Evolutionary conservation across 2,113 vertebrate genomes (phyloP), one percentile per base, ranked within the genome.

Genomic region (Lanius collurio): DNA sequence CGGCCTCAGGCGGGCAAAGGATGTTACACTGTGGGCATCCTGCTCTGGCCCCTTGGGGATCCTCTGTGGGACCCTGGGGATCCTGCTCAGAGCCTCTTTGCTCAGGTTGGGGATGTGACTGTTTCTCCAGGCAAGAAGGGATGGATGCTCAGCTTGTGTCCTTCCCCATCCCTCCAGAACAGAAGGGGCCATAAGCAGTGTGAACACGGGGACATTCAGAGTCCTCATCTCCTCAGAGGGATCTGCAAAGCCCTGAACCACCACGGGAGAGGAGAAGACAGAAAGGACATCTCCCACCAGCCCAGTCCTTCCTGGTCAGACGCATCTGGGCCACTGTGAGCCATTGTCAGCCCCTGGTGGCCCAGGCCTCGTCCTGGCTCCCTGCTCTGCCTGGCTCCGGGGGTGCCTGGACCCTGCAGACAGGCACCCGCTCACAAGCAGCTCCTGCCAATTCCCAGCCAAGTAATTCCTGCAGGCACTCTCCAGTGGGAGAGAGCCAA

Each of bases 361-460:
- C 37, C 28, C 21, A 15, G 84, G 30, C 28, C 33, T 18, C 2
- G 4, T 39, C 33, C 62, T 28, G n/a, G 41, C 24, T 30, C 63
- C 68, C 64, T 1, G 2, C 47, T 20, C 70, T 6, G 33, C 59
- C 24, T 0, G 0, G 37, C 8, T 35, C 50, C 1, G 0, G 0
- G 39, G 33, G 4, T 57, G 42, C 57, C 71, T 18, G 3, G 0
- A 4, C 27, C 39, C 64, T 19, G 33, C 49, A 15, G 15, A 17
- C 8, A 12, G 44, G 10, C 69, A 3, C 1, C 0, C 2, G 15
- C 52, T 33, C n/a, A 39, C 33, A 10, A 57, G 56, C 9, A 57
- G 24, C 7, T 57, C 35, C 57, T 60, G 35, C 18, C 62, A 30
- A 15, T 21, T 21, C 39, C 44, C 37, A 14, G 71, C 9, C 6